These are phyloP conservation scores for Maccullochella peelii DNA, from an alignment of 2,113 vertebrate genomes.

Conservation along the genomic window DNA sequence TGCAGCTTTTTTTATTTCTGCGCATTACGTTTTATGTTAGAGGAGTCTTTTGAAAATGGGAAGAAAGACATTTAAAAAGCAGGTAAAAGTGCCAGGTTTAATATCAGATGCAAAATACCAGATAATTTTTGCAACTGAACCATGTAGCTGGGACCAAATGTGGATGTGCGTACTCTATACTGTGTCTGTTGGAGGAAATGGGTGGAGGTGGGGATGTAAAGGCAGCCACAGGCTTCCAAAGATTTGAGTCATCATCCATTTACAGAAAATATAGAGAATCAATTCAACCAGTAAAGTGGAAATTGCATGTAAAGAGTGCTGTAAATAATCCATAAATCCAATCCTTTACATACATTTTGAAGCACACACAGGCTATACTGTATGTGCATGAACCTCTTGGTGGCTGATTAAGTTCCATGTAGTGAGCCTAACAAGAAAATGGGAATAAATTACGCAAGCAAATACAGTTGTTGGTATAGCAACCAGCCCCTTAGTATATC, in stretches of 20 bases:
- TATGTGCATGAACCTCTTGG: neutral
- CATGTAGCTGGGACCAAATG: neutral
- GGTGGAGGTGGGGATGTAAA: conserved; percentile 16
- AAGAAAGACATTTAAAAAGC: neutral
- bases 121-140: neutral
- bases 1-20: conserved; percentile 47
- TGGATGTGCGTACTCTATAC: neutral
- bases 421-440: conserved; percentile 23
- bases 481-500: conserved; percentile 28
- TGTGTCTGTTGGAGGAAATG: conserved; percentile 1
- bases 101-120: neutral
- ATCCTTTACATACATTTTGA: neutral
- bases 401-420: conserved; percentile 12
- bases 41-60: conserved; percentile 11
- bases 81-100: neutral
- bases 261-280: neutral
- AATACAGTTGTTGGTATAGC: conserved; percentile 61
- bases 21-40: neutral
- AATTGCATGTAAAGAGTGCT: neutral
- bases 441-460: conserved; percentile 57
- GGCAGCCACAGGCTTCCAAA: neutral
- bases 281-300: conserved; percentile 13
- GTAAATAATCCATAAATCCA: conserved; percentile 25
- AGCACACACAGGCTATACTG: neutral
- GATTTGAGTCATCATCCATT: conserved; percentile 30